Evolutionary conservation across 2,797 vertebrate genomes (phyloP), one percentile per base, ranked within the genome.

Genomic region (Clarias fuscus): DNA sequence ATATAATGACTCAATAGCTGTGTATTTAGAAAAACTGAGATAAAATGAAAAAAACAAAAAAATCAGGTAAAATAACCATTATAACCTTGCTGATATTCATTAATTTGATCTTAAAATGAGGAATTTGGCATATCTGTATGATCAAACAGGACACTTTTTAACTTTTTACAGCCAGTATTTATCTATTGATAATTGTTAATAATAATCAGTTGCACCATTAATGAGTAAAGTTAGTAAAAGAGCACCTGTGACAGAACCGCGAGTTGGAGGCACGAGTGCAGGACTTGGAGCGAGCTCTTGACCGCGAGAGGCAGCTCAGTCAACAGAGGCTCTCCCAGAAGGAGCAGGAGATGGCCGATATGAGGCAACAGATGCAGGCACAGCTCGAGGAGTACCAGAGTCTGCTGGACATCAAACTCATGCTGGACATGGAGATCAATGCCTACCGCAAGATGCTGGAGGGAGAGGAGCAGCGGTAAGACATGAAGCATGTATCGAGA

Each of bases 371-470:
- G 88, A 93, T 95, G 93, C 94, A 92, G 89, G 82, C 61, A 3
- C 96, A 96, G 91, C 86, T 97, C 89, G 95, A 97, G 81, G 96
- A 97, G 56, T 96, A 97, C 53, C 95, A 95, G 88, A 93, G 94
- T 86, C 95, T 97, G 87, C 90, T 97, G 85, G 96, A 96, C 58
- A 93, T 96, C 72, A 97, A 97, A 87, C 89, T 98, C 30, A 95
- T 96, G 30, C 91, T 98, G 83, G 96, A 98, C 88, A 92, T 97
- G 94, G 97, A 98, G 92, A 97, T 97, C 91, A 96, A 90, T 48
- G 93, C 96, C 0, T 97, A 97, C 90, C 94, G 96, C 84, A 96
- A 96, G 91, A 96, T 97, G 96, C 90, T 98, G 93, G 97, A 98
- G 91, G 95, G 95, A 84, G 97, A 97, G 89, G 97, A 97, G 86